A percentile compares a stretch with the other conserved stretches of the same genome.
phyloP scores from a whole-genome alignment of 1,140 invertebrate genomes.

The Neuroterus valhalla region DNA sequence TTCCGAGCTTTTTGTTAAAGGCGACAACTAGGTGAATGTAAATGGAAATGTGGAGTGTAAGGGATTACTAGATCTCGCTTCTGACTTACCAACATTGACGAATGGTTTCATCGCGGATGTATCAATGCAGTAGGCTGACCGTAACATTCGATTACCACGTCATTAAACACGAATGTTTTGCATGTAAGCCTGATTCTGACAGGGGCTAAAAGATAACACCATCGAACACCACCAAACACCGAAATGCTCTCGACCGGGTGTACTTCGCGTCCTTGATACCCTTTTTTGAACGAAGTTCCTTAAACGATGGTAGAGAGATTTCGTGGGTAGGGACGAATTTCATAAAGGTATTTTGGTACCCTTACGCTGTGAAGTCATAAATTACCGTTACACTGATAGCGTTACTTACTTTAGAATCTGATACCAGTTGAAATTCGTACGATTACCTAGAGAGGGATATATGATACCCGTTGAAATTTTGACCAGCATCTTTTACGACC shows the following conservation, averaged over 20 bases:
- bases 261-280: not conserved
- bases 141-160: constrained; percentile 7
- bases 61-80: not conserved
- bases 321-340: too few species aligned
- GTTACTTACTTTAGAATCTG: too few species aligned
- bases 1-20: not conserved
- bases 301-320: too few species aligned
- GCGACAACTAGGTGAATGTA: not conserved
- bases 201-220: not conserved
- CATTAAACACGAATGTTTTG: constrained; percentile 18
- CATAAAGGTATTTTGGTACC: too few species aligned
- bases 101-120: not conserved
- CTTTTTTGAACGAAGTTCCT: too few species aligned
- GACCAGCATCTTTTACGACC: too few species aligned
- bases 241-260: constrained; percentile 10
- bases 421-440: too few species aligned
- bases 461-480: too few species aligned
- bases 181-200: not conserved
- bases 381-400: too few species aligned
- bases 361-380: too few species aligned
- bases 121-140: not conserved
- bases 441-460: too few species aligned
- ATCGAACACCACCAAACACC: not conserved
- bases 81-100: not conserved
- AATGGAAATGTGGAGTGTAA: not conserved